Base-by-base conservation (phyloP, 2,888 invertebrate genomes). In the Ormia ochracea region DNA sequence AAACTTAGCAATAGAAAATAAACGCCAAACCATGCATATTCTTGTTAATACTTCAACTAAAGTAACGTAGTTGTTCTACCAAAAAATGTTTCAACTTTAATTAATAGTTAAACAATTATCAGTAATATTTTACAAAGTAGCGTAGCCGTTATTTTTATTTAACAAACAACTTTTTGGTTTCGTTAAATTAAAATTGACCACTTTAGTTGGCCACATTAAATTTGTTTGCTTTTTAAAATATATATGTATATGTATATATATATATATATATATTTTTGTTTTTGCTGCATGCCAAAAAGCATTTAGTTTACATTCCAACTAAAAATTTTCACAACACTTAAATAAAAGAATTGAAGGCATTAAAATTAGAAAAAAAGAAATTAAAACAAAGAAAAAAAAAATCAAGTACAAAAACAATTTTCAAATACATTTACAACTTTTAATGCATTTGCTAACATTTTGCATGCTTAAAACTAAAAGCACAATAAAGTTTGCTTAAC, bases 281-380 rank as follows among this genome's bases (percentile, higher is more conserved):
- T 59, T 54, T 76, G 63, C 73, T 76, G 80, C 80, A 80, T 80
- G 80, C 28, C 17, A 36, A 50, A 31, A 61, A 52, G 12, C 50
- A 50, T 33, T 17, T 38, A 23, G 17, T 36, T 65, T 43, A 38
- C 10, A 28, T 59, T 56, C 4, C 14, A n/a, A n/a, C 19, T n/a
- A 43, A 69, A 54, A 54, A 21, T 14, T 31, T 65, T 14, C 1
- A 45, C 31, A 63, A 28, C 23, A 23, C 36, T 38, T 41, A 73
- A 66, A 59, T 65, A 61, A 59, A n/a, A 9, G 56, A 80, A 75
- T 75, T 80, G 72, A 80, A 72, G 74, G 52, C 79, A 79, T 74
- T 70, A 59, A 75, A 79, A 36, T 38, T 10, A 12, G n/a, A n/a
- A n/a, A n/a, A n/a, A n/a, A n/a, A n/a, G n/a, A n/a, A n/a, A n/a